These are phyloP conservation scores for Fukomys damarensis DNA, from an alignment of 2,113 vertebrate genomes.

Conservation along the genomic window DNA sequence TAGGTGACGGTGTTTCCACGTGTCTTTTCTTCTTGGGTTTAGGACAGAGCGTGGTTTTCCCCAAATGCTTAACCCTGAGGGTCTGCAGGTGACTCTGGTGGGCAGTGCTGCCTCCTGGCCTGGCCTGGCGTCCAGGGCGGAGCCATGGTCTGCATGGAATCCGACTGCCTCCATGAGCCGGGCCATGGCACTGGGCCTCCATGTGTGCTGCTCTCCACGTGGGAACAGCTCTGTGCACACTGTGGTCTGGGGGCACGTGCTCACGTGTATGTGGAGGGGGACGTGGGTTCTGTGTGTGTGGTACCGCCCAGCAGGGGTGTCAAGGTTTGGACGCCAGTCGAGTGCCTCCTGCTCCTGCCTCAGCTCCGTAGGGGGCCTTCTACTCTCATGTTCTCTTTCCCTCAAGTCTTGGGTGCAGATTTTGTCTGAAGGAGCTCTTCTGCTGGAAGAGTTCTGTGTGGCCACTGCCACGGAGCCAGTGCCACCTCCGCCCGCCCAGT, in stretches of 20 bases:
- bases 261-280: accelerated
- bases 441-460: accelerated
- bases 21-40: neutral
- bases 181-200: neutral
- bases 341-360: neutral
- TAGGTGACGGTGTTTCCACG: neutral
- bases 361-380: accelerated
- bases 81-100: neutral
- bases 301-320: accelerated
- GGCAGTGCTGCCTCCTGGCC: accelerated
- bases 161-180: neutral
- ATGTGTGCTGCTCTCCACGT: accelerated
- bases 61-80: accelerated
- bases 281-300: accelerated
- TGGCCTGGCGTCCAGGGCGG: neutral
- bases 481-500: neutral
- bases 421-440: neutral
- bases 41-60: too few relatives aligned
- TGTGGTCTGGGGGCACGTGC: neutral
- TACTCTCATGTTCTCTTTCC: accelerated
- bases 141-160: too few relatives aligned
- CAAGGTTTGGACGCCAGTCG: accelerated
- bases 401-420: accelerated
- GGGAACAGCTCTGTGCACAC: accelerated
- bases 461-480: accelerated